Evolutionary conservation across 2,797 vertebrate genomes (phyloP).

Genomic region (Chiropotes sagulatus): DNA sequence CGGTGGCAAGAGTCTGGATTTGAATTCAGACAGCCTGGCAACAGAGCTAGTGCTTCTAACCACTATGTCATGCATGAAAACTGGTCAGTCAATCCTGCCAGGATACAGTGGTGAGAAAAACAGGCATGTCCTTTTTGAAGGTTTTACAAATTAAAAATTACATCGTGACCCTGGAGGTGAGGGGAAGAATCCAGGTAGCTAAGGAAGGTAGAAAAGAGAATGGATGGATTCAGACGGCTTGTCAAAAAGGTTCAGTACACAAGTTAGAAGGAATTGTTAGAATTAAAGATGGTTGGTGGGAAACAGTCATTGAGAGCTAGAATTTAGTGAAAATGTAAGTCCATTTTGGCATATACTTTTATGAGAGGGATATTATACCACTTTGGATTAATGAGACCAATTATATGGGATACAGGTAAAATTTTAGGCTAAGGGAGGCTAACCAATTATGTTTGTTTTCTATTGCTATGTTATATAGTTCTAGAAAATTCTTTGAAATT

Average conservation of each 20-base stretch:
- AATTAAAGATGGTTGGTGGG: background rate
- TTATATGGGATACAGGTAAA: background rate
- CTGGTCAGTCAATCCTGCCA: too few relatives aligned
- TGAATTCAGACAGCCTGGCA: too few relatives aligned
- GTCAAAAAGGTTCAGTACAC: background rate
- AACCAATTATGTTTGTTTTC: background rate
- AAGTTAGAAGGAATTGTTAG: background rate
- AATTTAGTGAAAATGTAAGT: background rate
- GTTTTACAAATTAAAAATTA: background rate
- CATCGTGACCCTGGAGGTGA: background rate
- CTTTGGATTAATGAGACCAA: background rate
- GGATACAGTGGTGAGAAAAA: background rate
- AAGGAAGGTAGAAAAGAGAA: background rate
- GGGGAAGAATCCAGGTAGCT: background rate
- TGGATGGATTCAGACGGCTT: background rate
- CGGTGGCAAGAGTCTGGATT: background rate
- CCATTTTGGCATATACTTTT: background rate
- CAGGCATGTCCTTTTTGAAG: background rate
- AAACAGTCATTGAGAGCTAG: background rate
- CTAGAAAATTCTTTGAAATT: slow-evolving; percentile 18
- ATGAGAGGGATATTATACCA: background rate
- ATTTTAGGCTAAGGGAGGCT: background rate
- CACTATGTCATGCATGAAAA: background rate
- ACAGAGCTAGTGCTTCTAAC: background rate
- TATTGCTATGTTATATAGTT: background rate